Base-by-base conservation (phyloP, 2,113 vertebrate genomes). In the Oenanthe oenanthe region DNA sequence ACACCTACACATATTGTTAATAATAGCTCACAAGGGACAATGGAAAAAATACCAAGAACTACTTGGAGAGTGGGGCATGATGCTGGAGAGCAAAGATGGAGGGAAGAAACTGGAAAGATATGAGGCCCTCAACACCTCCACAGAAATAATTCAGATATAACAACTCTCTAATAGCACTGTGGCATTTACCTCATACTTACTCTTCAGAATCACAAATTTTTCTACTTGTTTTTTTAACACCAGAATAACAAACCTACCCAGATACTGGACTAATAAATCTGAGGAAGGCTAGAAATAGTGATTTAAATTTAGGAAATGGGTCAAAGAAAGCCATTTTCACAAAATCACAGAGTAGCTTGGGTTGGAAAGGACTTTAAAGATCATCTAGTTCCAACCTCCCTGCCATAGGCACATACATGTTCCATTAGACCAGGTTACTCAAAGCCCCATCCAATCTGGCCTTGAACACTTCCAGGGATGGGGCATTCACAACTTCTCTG, bases 1-100 rank as follows among this genome's bases (percentile, higher is more conserved):
- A 93, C 95, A 92, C 92, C 96, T 88, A 96, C 90, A 90, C 47
- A 25, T 34, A 61, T 6, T 34, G 48, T 85, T 96, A 96, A 94
- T 76, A 97, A 97, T 93, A 94, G 78, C 88, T 90, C 74, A 88
- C 42, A 90, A 73, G 57, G 85, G 90, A 92, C 90, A 95, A 96
- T 73, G 67, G 62, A 83, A 96, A 96, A 96, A 74, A 88, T n/a
- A 77, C 31, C 47, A 68, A 91, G 81, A 89, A 93, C 34, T 73
- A 60, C 67, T 90, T 0, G 1, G 42, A 83, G 82, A 76, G 50
- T 34, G 38, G 24, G 42, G 72, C 32, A 79, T 34, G 17, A 92
- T 1, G 61, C 32, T 83, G 67, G 85, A 95, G 47, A 85, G 29
- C 51, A 61, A 89, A 85, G 50, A 61, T 75, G 22, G 45, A 79